A percentile compares a stretch with the other conserved stretches of the same genome.
phyloP scores from a whole-genome alignment of 1,140 invertebrate genomes.

The Helicorthomorpha holstii region DNA sequence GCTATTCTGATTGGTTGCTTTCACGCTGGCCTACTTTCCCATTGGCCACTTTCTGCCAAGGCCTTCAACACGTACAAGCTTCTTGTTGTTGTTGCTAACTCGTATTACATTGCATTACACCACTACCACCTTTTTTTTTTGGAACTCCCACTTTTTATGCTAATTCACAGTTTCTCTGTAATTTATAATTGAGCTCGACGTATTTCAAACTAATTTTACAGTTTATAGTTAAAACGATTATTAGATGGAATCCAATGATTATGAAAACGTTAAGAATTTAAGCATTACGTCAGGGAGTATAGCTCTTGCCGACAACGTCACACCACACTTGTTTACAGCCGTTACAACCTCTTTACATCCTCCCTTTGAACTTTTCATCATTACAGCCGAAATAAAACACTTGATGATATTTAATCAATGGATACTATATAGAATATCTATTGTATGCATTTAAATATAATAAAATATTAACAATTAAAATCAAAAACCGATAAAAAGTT shows the following conservation, averaged over 20 bases:
- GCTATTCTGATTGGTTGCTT: conserved; percentile 19
- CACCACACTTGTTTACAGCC: not conserved
- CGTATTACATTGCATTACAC: not conserved
- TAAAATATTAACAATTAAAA: not conserved
- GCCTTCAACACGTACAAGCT: conserved; percentile 6
- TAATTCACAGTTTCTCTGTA: not conserved
- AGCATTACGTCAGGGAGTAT: not conserved
- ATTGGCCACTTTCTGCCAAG: conserved; percentile 14
- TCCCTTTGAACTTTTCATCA: not conserved
- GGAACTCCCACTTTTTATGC: not conserved
- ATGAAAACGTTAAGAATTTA: not conserved
- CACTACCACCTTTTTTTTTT: not conserved
- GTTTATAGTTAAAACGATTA: not conserved
- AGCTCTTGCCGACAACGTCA: not conserved
- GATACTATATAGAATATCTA: not conserved
- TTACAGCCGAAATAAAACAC: too few relatives aligned
- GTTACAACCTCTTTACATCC: not conserved
- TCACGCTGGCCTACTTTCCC: conserved; percentile 17
- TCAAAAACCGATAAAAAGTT: not conserved
- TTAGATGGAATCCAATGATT: not conserved
- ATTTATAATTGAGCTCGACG: too few relatives aligned
- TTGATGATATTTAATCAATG: not conserved
- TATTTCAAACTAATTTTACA: not conserved
- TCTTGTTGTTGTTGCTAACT: conserved; percentile 10
- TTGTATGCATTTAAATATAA: not conserved